Percentiles rank a stretch among this genome's conserved stretches.
phyloP scores from a whole-genome alignment of 2,888 invertebrate genomes.

The Ethmia dodecea region DNA sequence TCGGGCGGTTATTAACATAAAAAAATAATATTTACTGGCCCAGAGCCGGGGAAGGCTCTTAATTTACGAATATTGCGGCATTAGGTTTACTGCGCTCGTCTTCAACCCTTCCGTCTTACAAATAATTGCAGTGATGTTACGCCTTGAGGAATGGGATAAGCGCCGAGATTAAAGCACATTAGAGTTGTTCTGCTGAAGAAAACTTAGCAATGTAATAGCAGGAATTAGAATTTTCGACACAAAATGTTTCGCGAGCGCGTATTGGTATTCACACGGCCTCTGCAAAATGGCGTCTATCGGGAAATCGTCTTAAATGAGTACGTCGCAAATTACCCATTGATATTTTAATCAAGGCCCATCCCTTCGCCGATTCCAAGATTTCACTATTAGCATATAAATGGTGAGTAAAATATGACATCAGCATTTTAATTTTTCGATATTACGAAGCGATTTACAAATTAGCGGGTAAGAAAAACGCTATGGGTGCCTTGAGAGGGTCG shows the following conservation, averaged over 20 bases:
- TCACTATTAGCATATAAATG: conserved; percentile 72
- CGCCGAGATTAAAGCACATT: conserved; percentile 67
- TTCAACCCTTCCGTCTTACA: conserved; percentile 67
- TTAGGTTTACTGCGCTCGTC: conserved; percentile 55
- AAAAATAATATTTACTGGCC: conserved; percentile 75
- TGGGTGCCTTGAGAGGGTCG: conserved; percentile 68
- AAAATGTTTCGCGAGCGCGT: conserved; percentile 21
- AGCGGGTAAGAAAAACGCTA: conserved; percentile 72
- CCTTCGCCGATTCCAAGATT: conserved; percentile 44
- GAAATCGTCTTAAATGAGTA: conserved; percentile 37
- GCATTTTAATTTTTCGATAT: conserved; percentile 77
- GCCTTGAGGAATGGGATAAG: conserved; percentile 63
- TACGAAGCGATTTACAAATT: conserved; percentile 76
- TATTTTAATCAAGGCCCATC: conserved; percentile 63
- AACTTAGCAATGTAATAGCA: conserved; percentile 59
- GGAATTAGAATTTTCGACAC: conserved; percentile 31
- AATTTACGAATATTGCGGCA: conserved; percentile 74
- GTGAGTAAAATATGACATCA: conserved; percentile 74
- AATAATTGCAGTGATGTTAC: conserved; percentile 70
- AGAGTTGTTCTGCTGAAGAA: conserved; percentile 51
- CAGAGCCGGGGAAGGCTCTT: conserved; percentile 53
- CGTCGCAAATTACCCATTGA: conserved; percentile 64
- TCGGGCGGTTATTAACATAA: conserved; percentile 74
- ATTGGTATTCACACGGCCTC: conserved; percentile 40
- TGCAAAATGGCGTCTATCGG: conserved; percentile 27